A percentile compares a stretch with the other conserved stretches of the same genome.
Evolutionary conservation across 2,888 invertebrate genomes (phyloP).

Genomic region (Formica aserva): DNA sequence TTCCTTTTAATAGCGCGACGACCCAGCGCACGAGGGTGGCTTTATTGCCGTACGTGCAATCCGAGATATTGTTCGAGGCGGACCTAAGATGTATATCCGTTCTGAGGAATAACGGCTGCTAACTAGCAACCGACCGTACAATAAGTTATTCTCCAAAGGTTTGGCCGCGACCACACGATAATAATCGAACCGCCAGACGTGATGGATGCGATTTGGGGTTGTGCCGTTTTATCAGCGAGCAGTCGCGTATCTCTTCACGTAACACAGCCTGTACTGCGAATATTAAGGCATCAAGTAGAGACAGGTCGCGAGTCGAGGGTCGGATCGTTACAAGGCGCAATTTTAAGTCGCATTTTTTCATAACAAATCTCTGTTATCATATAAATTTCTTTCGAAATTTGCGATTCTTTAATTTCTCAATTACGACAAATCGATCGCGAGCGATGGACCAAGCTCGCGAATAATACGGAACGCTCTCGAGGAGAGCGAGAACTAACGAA

Average conservation of each 20-base stretch:
- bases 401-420: neutral
- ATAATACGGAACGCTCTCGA: neutral
- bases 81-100: conserved; percentile 19
- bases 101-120: conserved; percentile 18
- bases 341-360: neutral
- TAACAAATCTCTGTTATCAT: conserved; percentile 9
- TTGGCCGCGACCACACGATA: neutral
- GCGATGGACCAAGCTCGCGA: neutral
- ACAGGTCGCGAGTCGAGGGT: neutral
- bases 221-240: conserved; percentile 9
- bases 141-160: conserved; percentile 11
- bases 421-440: neutral
- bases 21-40: conserved; percentile 23
- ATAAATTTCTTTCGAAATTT: neutral
- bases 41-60: conserved; percentile 68
- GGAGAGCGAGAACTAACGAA: neutral
- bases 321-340: neutral
- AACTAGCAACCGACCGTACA: conserved; percentile 13
- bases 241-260: neutral
- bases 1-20: conserved; percentile 39
- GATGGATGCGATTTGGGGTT: conserved; percentile 25
- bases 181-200: conserved; percentile 10
- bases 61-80: conserved; percentile 56
- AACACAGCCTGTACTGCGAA: neutral
- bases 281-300: neutral